Evolutionary conservation across 2,888 invertebrate species (phyloP), one percentile per base, ranked within the genome.

Genomic region (Agrotis exclamationis): DNA sequence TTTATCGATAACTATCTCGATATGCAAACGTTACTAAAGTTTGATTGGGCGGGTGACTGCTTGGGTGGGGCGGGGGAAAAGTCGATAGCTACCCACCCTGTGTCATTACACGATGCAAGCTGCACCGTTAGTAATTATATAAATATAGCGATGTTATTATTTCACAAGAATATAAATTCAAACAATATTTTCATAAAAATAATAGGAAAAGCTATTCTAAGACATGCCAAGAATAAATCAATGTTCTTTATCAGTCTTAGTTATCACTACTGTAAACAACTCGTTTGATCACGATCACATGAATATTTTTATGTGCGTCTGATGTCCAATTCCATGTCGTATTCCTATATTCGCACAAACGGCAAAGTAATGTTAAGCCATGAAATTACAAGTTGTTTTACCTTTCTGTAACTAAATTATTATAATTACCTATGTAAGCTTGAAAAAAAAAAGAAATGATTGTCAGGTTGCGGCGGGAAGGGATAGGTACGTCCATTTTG

Each of bases 101-200:
- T 91, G 89, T 91, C 91, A 91, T 93, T 92, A 93, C 87, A 90
- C 87, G 90, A 91, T 95, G 95, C 95, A 95, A 88, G 82, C 87
- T 94, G 94, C 94, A 95, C 88, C 87, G 86, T 88, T 83, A 88
- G 91, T 91, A 90, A 88, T 91, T 84, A 81, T 44, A 74, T 70
- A 66, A 70, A 69, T 39, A 39, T 39, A 39, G 68, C 58, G 51
- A 60, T 53, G 28, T 58, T 50, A 39, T 11, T 9, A 11, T 39
- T 39, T 39, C 39, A 39, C 39, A 11, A 11, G 39, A 39, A 39
- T 11, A 22, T 22, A 14, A 24, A 54, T 28, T 9, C 0, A 48
- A 54, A 24, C 18, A 18, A 1, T 1, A 18, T 4, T 18, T 24
- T 18, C 9, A 18, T 18, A 9, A 24, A 24, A 53, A 33, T 39